phyloP scores from a whole-genome alignment of 2,797 vertebrate genomes.

The Catharus ustulatus region DNA sequence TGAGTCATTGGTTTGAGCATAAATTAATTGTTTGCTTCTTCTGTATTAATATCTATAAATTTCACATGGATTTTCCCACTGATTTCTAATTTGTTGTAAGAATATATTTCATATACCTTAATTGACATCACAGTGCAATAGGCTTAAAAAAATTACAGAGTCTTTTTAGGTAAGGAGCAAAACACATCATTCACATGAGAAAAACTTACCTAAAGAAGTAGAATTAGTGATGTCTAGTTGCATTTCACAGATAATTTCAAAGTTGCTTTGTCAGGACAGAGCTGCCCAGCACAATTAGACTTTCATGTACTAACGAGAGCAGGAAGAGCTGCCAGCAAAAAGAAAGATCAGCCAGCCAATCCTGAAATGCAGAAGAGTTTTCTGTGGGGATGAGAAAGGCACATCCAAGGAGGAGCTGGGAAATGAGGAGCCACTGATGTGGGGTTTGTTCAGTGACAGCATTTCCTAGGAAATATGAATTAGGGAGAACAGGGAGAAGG shows the following conservation, averaged over 20 bases:
- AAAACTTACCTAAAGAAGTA: neutral
- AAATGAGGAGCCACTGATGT: neutral
- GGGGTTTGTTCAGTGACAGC: neutral
- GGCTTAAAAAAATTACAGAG: neutral
- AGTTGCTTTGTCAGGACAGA: constrained; percentile 8
- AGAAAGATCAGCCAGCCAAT: neutral
- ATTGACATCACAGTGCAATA: neutral
- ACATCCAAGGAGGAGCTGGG: neutral
- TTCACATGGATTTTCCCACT: neutral
- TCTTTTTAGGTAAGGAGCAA: neutral
- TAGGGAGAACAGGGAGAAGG: neutral
- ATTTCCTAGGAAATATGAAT: neutral
- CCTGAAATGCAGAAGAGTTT: neutral
- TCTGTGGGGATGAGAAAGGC: neutral
- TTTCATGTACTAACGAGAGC: neutral
- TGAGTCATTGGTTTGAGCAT: neutral
- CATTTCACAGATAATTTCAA: neutral
- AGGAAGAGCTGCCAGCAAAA: neutral
- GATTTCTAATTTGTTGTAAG: neutral
- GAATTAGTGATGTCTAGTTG: neutral
- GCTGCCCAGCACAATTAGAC: constrained; percentile 23
- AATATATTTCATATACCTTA: neutral
- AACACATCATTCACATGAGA: neutral
- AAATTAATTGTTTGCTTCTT: neutral
- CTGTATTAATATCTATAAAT: neutral